Conservation (phyloP, 2,888 invertebrate species). For the Tortrix viridana region DNA sequence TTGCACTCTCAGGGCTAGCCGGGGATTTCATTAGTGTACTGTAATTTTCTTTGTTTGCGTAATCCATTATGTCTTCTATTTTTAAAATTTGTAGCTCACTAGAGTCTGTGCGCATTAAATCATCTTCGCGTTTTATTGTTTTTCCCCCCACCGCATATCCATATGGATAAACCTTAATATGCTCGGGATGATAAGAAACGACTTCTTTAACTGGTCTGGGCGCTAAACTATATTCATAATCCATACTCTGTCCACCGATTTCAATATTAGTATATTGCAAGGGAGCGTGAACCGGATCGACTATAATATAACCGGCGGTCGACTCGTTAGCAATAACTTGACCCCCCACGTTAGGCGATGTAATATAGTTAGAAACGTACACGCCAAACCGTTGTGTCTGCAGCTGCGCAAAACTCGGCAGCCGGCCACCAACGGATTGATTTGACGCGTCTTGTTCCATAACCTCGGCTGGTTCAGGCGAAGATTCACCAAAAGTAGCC, state of each 20-base stretch:
- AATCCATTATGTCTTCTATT: slow-evolving; percentile 80
- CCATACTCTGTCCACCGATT: slow-evolving; percentile 62
- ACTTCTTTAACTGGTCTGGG: slow-evolving; percentile 68
- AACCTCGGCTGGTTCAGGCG: slow-evolving; percentile 76
- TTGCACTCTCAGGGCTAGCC: slow-evolving; percentile 76
- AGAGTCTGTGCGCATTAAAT: slow-evolving; percentile 60
- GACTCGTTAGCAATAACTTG: slow-evolving; percentile 84
- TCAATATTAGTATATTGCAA: slow-evolving; percentile 69
- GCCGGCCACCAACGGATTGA: slow-evolving; percentile 74
- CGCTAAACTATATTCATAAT: slow-evolving; percentile 73
- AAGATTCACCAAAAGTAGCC: slow-evolving; percentile 93
- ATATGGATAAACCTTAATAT: slow-evolving; percentile 67
- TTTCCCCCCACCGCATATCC: slow-evolving; percentile 72
- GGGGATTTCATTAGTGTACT: slow-evolving; percentile 78
- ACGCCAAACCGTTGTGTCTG: slow-evolving; percentile 84
- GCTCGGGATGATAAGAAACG: slow-evolving; percentile 66
- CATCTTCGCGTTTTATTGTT: slow-evolving; percentile 72
- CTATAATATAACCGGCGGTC: slow-evolving; percentile 77
- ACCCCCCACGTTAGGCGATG: slow-evolving; percentile 91
- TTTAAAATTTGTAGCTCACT: slow-evolving; percentile 72
- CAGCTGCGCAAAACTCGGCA: slow-evolving; percentile 88
- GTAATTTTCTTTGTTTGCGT: slow-evolving; percentile 81
- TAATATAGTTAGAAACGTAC: slow-evolving; percentile 84
- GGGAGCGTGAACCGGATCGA: slow-evolving; percentile 70
- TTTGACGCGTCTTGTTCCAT: slow-evolving; percentile 77